Base-by-base conservation (phyloP, 2,888 invertebrate genomes). In the Drosophila formosana region DNA sequence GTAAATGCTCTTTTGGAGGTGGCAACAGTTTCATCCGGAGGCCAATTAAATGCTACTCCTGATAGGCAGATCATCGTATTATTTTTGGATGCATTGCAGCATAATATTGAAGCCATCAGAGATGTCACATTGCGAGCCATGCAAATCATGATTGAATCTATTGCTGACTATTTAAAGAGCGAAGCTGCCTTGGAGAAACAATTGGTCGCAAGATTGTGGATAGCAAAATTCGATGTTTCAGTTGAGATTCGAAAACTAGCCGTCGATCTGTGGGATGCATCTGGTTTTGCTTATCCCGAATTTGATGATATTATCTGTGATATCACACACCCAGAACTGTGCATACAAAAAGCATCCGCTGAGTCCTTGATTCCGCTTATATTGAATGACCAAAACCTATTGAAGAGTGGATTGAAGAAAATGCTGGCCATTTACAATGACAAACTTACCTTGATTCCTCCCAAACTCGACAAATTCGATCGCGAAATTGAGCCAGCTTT, bases 391-490 rank as follows among this genome's bases (percentile, higher is more conserved):
- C 91, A 92, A 0, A 91, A 93, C 3, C 90, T 94, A 57, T 93
- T 95, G 46, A 93, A 94, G 60, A 88, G 89, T 2, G 94, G 95
- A 68, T 92, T 98, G 61, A 93, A 95, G 49, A 93, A 93, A 57
- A 91, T 98, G 45, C 94, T 98, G 73, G 93, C 94, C 18, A 93
- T 96, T 6, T 98, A 98, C 90, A 93, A 95, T 49, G 95, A 96
- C 30, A 96, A 96, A 89, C 92, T 97, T 64, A 94, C 95, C 94
- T 94, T 97, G 94, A 96, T 97, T 86, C 97, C 97, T 11, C 96
- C 97, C 0, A 95, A 95, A 90, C 93, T 97, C 78, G 99, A 99
- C 93, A 96, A 96, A 91, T 98, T 99, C 93, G 98, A 98, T 11
- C 95, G 99, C 75, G 95, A 96, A 90, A 94, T 97, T 41, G 96